Percentiles rank a stretch among this genome's conserved stretches.
Evolutionary conservation across 2,797 vertebrate genomes (phyloP).

Genomic region (Echeneis naucrates): DNA sequence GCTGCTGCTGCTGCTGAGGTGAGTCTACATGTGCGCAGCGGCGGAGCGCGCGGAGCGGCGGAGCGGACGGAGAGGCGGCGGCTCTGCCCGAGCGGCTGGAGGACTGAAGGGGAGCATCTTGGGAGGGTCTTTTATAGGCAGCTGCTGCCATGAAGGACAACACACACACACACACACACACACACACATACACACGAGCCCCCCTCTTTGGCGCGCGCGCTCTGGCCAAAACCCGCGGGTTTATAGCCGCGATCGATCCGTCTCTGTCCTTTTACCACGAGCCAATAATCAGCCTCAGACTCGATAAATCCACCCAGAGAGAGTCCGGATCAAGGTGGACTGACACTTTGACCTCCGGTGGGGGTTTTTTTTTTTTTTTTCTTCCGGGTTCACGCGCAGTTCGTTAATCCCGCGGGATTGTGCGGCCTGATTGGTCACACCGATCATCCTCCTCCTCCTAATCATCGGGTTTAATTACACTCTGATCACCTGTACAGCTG

Average conservation of each 20-base stretch:
- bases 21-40: slow-evolving; percentile 10
- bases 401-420: slow-evolving; percentile 21
- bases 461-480: slow-evolving; percentile 7
- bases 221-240: background rate
- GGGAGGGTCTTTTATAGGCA: slow-evolving; percentile 78
- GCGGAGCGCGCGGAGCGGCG: background rate
- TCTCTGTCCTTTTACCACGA: background rate
- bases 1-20: too few species aligned
- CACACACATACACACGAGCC: too few species aligned
- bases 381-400: background rate
- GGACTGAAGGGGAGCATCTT: slow-evolving; percentile 59
- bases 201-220: slow-evolving; percentile 30
- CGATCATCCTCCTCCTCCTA: too few species aligned
- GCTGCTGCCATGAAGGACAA: too few species aligned
- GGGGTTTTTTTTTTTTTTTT: too few species aligned
- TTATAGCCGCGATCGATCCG: background rate
- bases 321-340: background rate
- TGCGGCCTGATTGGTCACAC: slow-evolving; percentile 5
- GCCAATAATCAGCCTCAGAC: background rate
- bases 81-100: slow-evolving; percentile 42
- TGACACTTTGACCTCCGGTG: background rate
- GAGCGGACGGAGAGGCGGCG: slow-evolving; percentile 6
- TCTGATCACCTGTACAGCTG: background rate
- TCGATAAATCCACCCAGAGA: background rate
- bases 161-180: too few species aligned